Evolutionary conservation across 37 sponge, comb jelly and placozoan species (phyloP), one percentile per base, ranked within the genome.

Genomic region (Dysidea cf. avara): DNA sequence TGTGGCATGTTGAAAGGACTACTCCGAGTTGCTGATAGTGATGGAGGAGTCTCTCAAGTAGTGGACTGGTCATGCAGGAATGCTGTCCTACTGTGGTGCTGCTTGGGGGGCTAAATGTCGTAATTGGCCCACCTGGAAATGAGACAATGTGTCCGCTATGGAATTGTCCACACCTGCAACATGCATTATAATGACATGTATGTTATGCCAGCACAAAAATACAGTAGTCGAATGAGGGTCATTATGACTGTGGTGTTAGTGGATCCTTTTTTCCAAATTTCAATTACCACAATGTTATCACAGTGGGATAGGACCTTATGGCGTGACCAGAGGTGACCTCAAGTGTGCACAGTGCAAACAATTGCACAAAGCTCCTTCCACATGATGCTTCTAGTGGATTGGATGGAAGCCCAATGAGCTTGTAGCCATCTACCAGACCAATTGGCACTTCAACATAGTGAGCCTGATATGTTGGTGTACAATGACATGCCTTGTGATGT

Each of bases 381-480:
- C 37, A 21, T 20, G 56, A 79, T 28, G 24, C 7, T 26, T 2
- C 6, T n/a, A 30, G 21, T n/a, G 54, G 18, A 21, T 31, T 71
- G 72, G 22, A 31, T 33, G 33, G 55, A 40, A 28, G 47, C 5
- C 83, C 83, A 82, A 18, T 34, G 16, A n/a, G 51, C 69, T 2
- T 34, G 3, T 58, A 83, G 49, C 84, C 84, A 83, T 2, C 33
- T 12, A 26, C 63, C 48, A 5, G 16, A 13, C 53, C 62, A 75
- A 22, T 57, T 49, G 30, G 77, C 77, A 21, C 84, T 71, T 31
- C 22, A 76, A 1, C 84, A 77, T 33, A 29, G 16, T n/a, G n/a
- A n/a, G 18, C 56, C 70, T 0, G 70, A 75, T 18, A 77, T 77
- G 43, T 83, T 77, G 2, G 77, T 76, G 33, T 53, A 76, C 39